phyloP scores from a whole-genome alignment of 2,113 vertebrate genomes.

The Channa maculata region DNA sequence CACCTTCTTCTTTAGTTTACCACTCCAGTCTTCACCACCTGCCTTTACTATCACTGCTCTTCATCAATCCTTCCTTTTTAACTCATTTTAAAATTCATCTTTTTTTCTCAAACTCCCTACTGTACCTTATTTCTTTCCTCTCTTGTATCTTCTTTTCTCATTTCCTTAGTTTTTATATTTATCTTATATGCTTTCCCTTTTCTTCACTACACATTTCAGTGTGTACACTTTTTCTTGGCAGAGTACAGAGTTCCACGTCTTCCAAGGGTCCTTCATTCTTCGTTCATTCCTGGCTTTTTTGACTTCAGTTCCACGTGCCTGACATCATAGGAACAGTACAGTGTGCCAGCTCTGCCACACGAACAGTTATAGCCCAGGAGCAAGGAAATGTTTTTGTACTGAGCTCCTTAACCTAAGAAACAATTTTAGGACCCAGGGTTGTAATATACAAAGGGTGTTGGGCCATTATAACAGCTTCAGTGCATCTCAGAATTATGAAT shows the following conservation, averaged over 20 bases:
- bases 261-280: background rate
- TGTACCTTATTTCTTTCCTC: background rate
- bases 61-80: background rate
- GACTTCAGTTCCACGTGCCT: slow-evolving; percentile 39
- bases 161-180: too few species aligned
- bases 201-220: too few species aligned
- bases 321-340: slow-evolving; percentile 52
- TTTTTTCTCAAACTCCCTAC: background rate
- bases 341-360: slow-evolving; percentile 58
- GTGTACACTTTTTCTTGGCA: too few species aligned
- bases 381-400: slow-evolving; percentile 12
- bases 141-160: too few species aligned
- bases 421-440: too few species aligned
- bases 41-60: background rate
- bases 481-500: too few species aligned
- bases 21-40: background rate
- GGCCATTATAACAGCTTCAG: too few species aligned
- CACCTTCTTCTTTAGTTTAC: background rate
- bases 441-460: too few species aligned
- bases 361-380: slow-evolving; percentile 30
- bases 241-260: too few species aligned
- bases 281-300: slow-evolving; percentile 8
- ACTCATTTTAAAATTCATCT: background rate
- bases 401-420: background rate
- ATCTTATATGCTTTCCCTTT: too few species aligned